Percentiles rank a stretch among this genome's conserved stretches.
These are phyloP conservation scores for Holacanthus passer DNA, from an alignment of 2,113 vertebrate genomes.

Conservation along the genomic window DNA sequence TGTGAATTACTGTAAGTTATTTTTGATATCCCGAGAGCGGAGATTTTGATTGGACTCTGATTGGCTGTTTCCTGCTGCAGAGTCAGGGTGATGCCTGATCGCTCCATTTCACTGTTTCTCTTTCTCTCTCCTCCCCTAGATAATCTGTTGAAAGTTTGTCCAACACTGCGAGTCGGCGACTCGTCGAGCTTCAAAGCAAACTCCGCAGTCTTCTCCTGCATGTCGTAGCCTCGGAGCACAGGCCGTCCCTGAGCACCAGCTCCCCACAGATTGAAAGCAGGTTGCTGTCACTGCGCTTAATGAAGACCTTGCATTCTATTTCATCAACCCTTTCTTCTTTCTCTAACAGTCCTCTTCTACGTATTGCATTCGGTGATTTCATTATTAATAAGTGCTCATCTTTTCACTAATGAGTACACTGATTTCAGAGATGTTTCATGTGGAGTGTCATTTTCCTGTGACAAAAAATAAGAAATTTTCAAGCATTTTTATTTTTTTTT, in stretches of 20 bases:
- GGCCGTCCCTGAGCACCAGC: conserved; percentile 57
- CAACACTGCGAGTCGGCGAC: conserved; percentile 45
- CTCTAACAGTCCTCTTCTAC: conserved; percentile 23
- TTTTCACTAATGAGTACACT: conserved; percentile 66
- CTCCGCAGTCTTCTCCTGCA: conserved; percentile 28
- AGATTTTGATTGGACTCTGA: conserved; percentile 73
- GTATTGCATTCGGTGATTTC: conserved; percentile 53
- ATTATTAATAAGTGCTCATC: conserved; percentile 67
- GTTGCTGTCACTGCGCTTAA: conserved; percentile 73
- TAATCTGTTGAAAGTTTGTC: conserved; percentile 69
- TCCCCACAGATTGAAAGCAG: conserved; percentile 55
- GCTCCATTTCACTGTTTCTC: conserved; percentile 9
- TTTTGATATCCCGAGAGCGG: conserved; percentile 52
- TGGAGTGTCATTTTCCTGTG: conserved; percentile 41
- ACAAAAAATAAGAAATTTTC: background rate
- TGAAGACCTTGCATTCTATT: conserved; percentile 81
- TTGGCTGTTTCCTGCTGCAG: conserved; percentile 68
- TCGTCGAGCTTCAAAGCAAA: conserved; percentile 69
- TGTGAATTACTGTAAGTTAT: conserved; percentile 65
- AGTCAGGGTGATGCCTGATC: conserved; percentile 63
- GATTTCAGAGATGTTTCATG: conserved; percentile 48
- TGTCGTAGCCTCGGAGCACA: conserved; percentile 56
- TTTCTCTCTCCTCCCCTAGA: conserved; percentile 22
- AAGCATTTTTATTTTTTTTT: conserved; percentile 10
- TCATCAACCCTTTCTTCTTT: conserved; percentile 77